phyloP scores from a whole-genome alignment of 1,140 invertebrate species.

The Halictus rubicundus region DNA sequence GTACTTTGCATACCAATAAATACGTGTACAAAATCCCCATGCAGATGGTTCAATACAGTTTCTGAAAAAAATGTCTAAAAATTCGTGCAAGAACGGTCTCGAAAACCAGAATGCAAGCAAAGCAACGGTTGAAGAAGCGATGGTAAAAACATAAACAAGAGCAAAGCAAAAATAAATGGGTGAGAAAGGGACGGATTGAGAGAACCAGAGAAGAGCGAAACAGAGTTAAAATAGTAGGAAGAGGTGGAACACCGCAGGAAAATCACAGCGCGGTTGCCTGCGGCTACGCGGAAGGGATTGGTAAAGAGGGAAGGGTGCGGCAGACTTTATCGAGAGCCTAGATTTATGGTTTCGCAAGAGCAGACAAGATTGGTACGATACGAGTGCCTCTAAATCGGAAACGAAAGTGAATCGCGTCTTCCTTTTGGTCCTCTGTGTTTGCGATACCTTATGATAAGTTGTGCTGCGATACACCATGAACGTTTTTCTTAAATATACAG shows the following conservation, averaged over 20 bases:
- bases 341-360: conserved; percentile 54
- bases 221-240: conserved; percentile 3
- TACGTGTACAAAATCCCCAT: too few species aligned
- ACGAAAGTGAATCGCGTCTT: conserved; percentile 14
- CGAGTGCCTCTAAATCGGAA: neutral
- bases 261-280: conserved; percentile 44
- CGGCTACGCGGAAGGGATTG: conserved; percentile 37
- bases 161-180: neutral
- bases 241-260: conserved; percentile 23
- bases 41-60: too few species aligned
- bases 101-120: too few species aligned
- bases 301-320: conserved; percentile 22
- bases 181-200: neutral
- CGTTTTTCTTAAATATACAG: neutral
- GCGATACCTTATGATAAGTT: conserved; percentile 32
- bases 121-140: neutral
- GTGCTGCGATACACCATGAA: conserved; percentile 7
- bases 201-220: neutral
- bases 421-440: conserved; percentile 35
- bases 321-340: conserved; percentile 60
- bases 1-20: too few species aligned
- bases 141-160: neutral
- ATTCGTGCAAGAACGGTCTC: too few species aligned
- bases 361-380: conserved; percentile 16
- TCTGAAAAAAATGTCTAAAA: too few species aligned